Evolutionary conservation across 2,888 invertebrate genomes (phyloP).

Genomic region (Adelphocoris suturalis): DNA sequence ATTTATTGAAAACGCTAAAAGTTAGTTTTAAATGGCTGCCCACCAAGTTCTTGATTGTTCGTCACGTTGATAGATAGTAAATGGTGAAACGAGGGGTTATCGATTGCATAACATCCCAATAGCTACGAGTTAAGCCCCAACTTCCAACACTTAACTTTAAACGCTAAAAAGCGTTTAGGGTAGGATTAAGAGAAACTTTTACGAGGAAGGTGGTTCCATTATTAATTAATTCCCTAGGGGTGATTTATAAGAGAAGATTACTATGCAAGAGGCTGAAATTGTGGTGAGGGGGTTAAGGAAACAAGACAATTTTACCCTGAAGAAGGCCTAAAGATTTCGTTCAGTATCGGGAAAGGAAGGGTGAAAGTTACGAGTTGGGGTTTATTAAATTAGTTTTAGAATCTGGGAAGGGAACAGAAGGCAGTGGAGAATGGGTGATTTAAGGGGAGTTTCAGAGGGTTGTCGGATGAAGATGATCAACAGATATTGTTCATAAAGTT

Average conservation of each 20-base stretch:
- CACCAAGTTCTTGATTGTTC: no score
- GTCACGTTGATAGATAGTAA: no score
- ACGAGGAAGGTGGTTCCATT: conserved; percentile 26
- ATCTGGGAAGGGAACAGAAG: background rate
- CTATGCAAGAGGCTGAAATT: background rate
- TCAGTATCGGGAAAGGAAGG: conserved; percentile 33
- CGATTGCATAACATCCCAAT: no score
- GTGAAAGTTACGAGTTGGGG: conserved; percentile 30
- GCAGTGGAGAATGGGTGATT: no score
- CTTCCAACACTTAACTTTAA: no score
- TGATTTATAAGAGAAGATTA: conserved; percentile 50
- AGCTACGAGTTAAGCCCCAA: no score
- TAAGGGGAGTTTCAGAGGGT: no score
- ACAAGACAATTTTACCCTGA: conserved; percentile 52
- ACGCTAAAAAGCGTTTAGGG: no score
- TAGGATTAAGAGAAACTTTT: background rate
- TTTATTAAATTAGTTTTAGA: conserved; percentile 59
- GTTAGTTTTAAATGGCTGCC: no score
- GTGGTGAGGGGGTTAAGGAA: background rate
- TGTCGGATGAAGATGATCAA: background rate
- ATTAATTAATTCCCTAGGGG: conserved; percentile 44
- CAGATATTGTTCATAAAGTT: background rate
- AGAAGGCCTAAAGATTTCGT: conserved; percentile 19
- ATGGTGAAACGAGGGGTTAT: no score
- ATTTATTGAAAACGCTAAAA: no score